These are phyloP conservation scores for Archilochus colubris DNA, from an alignment of 2,113 vertebrate genomes.

Conservation along the genomic window DNA sequence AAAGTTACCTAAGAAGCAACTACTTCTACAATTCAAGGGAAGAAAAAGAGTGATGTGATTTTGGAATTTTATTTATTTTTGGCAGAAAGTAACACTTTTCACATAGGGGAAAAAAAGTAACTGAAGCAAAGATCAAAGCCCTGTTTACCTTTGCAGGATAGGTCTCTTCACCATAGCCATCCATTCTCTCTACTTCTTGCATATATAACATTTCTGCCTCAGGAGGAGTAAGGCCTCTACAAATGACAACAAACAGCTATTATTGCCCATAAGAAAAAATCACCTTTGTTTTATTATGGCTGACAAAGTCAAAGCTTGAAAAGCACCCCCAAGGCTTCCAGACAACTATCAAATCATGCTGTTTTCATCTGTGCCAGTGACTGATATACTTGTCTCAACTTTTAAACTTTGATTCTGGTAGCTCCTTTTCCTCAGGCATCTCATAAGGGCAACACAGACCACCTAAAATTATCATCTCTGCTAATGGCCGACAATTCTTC, in stretches of 20 bases:
- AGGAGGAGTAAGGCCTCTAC: constrained; percentile 88
- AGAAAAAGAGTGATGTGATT: not conserved
- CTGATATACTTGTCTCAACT: not conserved
- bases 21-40: not conserved
- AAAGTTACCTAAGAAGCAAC: not conserved
- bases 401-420: not conserved
- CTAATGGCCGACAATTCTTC: not conserved
- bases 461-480: not conserved
- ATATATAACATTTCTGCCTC: constrained; percentile 97
- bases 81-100: not conserved
- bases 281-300: not conserved
- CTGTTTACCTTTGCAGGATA: constrained; percentile 91
- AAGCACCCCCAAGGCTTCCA: not conserved
- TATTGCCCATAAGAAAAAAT: not conserved
- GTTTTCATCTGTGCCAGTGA: not conserved
- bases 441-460: not conserved
- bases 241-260: not conserved
- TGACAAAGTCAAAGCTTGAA: not conserved
- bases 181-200: constrained; percentile 97
- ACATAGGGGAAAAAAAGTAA: not conserved
- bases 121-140: not conserved
- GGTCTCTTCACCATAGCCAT: constrained; percentile 94
- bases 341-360: not conserved
- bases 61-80: not conserved
- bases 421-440: not conserved